Conservation (phyloP, 2,113 vertebrate species). For the Boulengeromyrus knoepffleri region DNA sequence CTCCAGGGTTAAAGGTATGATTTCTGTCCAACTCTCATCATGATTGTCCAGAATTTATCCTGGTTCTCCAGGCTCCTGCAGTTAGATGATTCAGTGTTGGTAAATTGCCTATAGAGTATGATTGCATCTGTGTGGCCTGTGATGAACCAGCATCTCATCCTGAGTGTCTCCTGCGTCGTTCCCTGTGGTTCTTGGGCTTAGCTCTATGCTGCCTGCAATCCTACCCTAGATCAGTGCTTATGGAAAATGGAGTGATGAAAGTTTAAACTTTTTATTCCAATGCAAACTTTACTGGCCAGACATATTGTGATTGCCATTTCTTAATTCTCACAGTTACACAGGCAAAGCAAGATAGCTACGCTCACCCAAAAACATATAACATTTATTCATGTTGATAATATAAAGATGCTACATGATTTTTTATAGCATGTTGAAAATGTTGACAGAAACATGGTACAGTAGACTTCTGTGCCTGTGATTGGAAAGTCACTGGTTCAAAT, state of each 20-base stretch:
- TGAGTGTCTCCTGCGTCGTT: not conserved
- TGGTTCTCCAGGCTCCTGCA: not conserved
- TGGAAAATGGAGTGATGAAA: not conserved
- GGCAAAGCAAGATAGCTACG: not conserved
- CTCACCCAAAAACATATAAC: not conserved
- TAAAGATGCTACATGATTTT: not conserved
- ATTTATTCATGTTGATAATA: not conserved
- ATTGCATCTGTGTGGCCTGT: not conserved
- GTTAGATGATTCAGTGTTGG: not conserved
- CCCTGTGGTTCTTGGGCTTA: not conserved
- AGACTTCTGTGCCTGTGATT: not conserved
- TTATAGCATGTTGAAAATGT: not conserved
- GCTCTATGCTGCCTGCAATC: not conserved
- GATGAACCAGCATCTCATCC: not conserved
- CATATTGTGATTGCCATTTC: not conserved
- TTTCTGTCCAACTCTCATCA: not conserved
- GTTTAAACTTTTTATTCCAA: not conserved
- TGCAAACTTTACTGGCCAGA: not conserved
- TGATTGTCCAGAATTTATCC: not conserved
- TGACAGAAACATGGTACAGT: not conserved
- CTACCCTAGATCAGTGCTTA: not conserved
- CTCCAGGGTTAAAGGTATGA: not conserved
- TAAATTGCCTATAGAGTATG: not conserved
- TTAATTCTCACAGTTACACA: not conserved
- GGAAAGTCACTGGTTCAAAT: not conserved